Percentiles rank a stretch among this genome's conserved stretches.
Conservation (phyloP, 2,113 vertebrate species). For the Empidonax traillii region DNA sequence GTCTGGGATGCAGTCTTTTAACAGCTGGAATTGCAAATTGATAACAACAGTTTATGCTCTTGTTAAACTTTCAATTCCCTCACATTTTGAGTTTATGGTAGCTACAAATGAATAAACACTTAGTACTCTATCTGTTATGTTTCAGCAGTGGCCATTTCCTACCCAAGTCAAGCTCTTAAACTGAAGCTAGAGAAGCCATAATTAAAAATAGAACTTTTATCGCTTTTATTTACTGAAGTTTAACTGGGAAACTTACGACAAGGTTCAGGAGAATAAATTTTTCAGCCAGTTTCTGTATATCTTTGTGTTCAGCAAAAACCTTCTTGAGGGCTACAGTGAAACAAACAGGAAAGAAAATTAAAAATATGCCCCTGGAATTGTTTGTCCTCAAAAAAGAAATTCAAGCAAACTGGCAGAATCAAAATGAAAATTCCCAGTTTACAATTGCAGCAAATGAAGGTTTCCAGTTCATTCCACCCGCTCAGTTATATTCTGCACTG, state of each 20-base stretch:
- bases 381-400: not conserved
- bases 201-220: not conserved
- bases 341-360: not conserved
- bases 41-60: not conserved
- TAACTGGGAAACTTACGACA: constrained; percentile 78
- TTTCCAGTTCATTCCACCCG: not conserved
- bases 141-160: not conserved
- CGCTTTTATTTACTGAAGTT: not conserved
- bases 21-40: not conserved
- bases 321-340: constrained; percentile 86
- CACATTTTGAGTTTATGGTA: not conserved
- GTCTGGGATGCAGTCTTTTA: not conserved
- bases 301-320: constrained; percentile 80
- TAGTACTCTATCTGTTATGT: not conserved
- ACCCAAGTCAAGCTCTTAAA: not conserved
- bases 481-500: not conserved
- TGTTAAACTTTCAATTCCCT: not conserved
- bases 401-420: not conserved
- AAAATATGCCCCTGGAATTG: not conserved
- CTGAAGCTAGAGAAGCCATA: not conserved
- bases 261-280: constrained; percentile 91
- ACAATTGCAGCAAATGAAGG: not conserved
- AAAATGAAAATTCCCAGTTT: not conserved
- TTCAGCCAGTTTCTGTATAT: constrained; percentile 87
- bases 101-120: not conserved